These are phyloP conservation scores for Centropristis striata DNA, from an alignment of 2,113 vertebrate genomes.

Conservation along the genomic window DNA sequence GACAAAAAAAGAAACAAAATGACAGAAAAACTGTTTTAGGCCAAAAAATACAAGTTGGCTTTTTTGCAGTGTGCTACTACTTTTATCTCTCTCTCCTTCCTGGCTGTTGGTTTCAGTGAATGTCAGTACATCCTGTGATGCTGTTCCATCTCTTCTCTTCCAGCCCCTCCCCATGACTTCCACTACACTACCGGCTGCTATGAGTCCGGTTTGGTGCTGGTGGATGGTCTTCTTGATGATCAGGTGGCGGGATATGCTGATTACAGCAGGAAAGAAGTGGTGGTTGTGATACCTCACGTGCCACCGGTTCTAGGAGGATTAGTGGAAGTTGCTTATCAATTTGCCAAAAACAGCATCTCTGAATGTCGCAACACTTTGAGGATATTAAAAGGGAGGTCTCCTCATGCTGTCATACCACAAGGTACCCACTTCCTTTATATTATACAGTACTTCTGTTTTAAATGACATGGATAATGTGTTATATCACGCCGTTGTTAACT, in stretches of 20 bases:
- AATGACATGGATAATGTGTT: no score
- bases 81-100: no score
- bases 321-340: not conserved
- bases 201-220: slow-evolving; percentile 14
- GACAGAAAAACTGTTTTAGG: no score
- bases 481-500: no score
- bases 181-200: slow-evolving; percentile 34
- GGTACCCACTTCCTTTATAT: not conserved
- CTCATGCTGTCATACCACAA: not conserved
- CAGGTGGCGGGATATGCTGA: slow-evolving; percentile 9
- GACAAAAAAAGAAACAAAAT: no score
- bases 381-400: not conserved
- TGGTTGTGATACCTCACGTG: slow-evolving; percentile 4
- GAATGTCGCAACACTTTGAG: slow-evolving; percentile 23
- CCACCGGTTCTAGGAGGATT: not conserved
- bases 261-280: slow-evolving; percentile 18
- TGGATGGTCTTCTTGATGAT: not conserved
- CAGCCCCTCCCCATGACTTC: slow-evolving; percentile 19
- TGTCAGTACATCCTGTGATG: no score
- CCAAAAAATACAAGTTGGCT: no score
- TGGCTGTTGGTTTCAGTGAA: no score
- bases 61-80: no score
- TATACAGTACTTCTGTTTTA: not conserved
- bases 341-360: not conserved
- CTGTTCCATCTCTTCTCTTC: not conserved